Evolutionary conservation across 2,113 vertebrate species (phyloP), one percentile per base, ranked within the genome.

Genomic region (Chaetura pelagica): DNA sequence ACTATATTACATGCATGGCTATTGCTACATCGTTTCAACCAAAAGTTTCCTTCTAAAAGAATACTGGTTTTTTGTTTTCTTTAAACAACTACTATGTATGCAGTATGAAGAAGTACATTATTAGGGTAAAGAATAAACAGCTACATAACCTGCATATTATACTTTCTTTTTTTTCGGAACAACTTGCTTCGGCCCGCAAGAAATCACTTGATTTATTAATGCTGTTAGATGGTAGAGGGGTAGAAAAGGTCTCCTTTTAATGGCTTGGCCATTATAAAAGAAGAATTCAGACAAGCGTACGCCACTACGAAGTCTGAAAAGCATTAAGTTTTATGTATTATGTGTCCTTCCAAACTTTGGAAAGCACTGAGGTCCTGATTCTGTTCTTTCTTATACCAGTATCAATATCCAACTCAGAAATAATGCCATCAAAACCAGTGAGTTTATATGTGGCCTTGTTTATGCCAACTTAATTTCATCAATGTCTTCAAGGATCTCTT

Each of bases 231-330:
- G 61, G 68, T 92, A 68, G 71, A 87, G 49, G 79, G 76, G 52
- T 93, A 94, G 38, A 44, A 91, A 87, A 96, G 86, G 77, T 96
- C 96, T 97, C 96, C 92, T 97, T 95, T 95, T 97, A 96, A 97
- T 97, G 96, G 93, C 72, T 95, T 95, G 87, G 88, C 94, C 89
- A 96, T 82, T 96, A 92, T 77, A 87, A 93, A 90, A 92, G 66
- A 92, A 94, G 93, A 90, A 94, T 92, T 87, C 94, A 96, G 90
- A 86, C 7, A 9, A 91, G 44, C 24, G 49, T 54, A 62, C 5
- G 4, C 64, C 89, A 77, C 64, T 69, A 61, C 35, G 22, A 84
- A 54, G 94, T 80, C 94, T 63, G 80, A 96, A 94, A 96, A 94
- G 84, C 44, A 90, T 81, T 93, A 92, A 90, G 80, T 83, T 95